Evolutionary conservation across 2,113 vertebrate genomes (phyloP), one percentile per base, ranked within the genome.

Genomic region (Otolemur garnettii): DNA sequence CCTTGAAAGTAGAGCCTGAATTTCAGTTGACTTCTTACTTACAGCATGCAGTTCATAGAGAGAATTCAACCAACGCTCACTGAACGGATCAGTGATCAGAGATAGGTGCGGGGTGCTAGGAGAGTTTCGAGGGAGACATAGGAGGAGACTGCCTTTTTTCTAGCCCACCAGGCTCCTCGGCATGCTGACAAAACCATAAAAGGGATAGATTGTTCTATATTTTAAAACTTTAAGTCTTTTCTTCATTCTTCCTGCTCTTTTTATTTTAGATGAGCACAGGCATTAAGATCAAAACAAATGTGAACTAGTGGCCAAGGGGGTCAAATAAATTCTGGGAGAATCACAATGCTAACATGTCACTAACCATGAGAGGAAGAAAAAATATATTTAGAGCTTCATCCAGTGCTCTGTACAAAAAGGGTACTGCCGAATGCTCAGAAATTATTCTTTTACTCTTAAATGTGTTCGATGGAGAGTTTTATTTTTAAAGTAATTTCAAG

Each of bases 221-320:
- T 93, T 91, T 93, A 19, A 94, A 94, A 93, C 95, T 45, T 92
- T 60, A 78, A 94, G 71, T 17, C 3, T 7, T 86, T 94, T 86
- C 60, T 86, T 69, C 9, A 94, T 33, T 86, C n/a, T 92, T 95
- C 68, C 55, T 79, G 64, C 8, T 81, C 45, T 93, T 60, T 93
- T 96, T 96, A 95, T 88, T 96, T 97, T 82, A 85, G 87, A 90
- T 26, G 45, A 91, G 35, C 4, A 13, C 42, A 84, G 83, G 9
- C 57, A 79, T 85, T 53, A 90, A 69, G 78, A 97, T 92, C 30
- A 96, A 97, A 98, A 96, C 55, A 95, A 92, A 96, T 64, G 75
- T 55, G 78, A 95, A 92, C 35, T 62, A 81, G 69, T 90, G 68
- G 81, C 35, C 7, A 85, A 82, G 2, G 55, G 9, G 84, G 57